These are phyloP conservation scores for Alca torda DNA, from an alignment of 2,797 vertebrate genomes.

Conservation along the genomic window DNA sequence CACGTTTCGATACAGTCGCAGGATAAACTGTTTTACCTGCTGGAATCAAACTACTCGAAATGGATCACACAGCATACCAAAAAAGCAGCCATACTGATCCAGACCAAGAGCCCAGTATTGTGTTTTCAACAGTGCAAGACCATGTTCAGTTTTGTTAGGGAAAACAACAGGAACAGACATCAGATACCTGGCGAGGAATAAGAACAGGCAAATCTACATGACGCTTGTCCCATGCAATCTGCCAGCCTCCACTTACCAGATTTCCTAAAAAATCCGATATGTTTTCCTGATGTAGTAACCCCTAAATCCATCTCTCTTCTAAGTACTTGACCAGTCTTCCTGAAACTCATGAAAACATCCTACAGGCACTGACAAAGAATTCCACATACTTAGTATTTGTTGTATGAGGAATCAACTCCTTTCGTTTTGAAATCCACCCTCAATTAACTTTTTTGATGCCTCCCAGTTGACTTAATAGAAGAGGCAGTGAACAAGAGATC, in stretches of 20 bases:
- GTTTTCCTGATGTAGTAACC: neutral
- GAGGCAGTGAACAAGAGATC: neutral
- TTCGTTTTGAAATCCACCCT: neutral
- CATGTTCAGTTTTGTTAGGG: neutral
- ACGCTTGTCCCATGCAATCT: accelerated
- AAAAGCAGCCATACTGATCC: neutral
- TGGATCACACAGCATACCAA: neutral
- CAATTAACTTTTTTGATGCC: neutral
- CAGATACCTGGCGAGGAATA: neutral
- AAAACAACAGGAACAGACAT: neutral
- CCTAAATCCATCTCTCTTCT: neutral
- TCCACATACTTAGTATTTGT: neutral
- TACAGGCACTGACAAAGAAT: neutral
- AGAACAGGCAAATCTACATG: accelerated
- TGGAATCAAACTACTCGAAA: neutral
- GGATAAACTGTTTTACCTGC: neutral
- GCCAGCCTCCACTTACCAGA: neutral
- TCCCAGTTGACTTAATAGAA: neutral
- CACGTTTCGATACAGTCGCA: neutral
- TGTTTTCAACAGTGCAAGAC: neutral
- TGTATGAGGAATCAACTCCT: neutral
- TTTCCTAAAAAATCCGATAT: neutral
- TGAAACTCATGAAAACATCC: neutral
- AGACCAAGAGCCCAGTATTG: neutral
- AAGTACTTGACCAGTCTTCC: neutral